Evolutionary conservation across 2,888 invertebrate species (phyloP), one percentile per base, ranked within the genome.

Genomic region (Elmis aenea): DNA sequence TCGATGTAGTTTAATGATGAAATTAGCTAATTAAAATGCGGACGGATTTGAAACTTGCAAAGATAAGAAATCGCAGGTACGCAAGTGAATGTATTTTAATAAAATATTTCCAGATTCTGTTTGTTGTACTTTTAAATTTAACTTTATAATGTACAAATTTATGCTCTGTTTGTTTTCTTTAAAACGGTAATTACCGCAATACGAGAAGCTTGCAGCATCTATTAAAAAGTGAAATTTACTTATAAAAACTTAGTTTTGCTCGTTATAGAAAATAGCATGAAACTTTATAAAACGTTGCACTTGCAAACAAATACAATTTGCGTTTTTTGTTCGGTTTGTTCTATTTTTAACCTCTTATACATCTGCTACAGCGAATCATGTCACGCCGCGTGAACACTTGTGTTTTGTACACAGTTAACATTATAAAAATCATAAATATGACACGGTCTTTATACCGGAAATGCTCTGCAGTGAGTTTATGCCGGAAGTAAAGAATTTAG

Each of bases 161-260:
- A 21, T 41, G 41, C 41, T 41, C 41, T 41, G 41, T 36, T 41
- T 41, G 16, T 28, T 21, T 33, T 33, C 11, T 29, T 24, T 29
- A 34, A 32, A 41, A 41, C 40, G 27, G 31, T 36, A 31, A 27
- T 36, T 36, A 36, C 20, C 33, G n/a, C n/a, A n/a, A n/a, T n/a
- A 33, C 32, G 36, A 24, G 33, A 25, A 33, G 14, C 37, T 21
- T 33, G 20, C 25, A 36, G 18, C 28, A 37, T 37, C 32, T 41
- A 28, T 41, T 33, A 28, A 41, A 41, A 41, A 41, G 41, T 41
- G 41, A 41, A 41, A 41, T 41, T 41, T 33, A 18, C 36, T 38
- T 21, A 31, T 9, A 5, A 13, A 12, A 18, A 28, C 15, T 16
- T 28, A n/a, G n/a, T n/a, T n/a, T n/a, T n/a, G n/a, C n/a, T n/a